Conservation (phyloP, 2,797 vertebrate species). For the Hemitrygon akajei region DNA sequence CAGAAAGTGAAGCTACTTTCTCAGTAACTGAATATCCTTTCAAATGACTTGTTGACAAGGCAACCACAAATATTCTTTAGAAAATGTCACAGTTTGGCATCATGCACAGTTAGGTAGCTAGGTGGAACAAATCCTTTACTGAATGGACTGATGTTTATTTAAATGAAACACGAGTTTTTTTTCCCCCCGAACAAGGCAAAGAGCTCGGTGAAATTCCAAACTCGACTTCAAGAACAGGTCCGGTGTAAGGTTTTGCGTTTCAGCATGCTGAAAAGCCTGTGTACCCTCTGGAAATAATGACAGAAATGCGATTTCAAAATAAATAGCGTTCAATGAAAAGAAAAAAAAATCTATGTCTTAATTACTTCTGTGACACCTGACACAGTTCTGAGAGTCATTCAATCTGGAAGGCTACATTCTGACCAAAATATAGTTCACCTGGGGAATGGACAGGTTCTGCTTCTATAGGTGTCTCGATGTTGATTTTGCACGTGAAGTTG, state of each 20-base stretch:
- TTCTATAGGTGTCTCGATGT: too few species aligned
- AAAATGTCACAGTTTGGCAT: slow-evolving; percentile 27
- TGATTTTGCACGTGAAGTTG: too few species aligned
- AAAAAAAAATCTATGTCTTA: neutral
- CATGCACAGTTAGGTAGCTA: neutral
- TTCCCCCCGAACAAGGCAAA: neutral
- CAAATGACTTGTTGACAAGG: slow-evolving; percentile 31
- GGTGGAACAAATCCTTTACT: slow-evolving; percentile 26
- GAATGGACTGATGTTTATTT: slow-evolving; percentile 17
- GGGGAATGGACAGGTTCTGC: too few species aligned
- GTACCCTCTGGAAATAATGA: neutral
- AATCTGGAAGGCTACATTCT: neutral
- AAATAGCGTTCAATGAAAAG: neutral
- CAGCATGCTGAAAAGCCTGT: neutral
- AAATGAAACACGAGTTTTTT: slow-evolving; percentile 3
- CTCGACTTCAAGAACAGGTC: neutral
- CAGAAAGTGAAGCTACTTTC: slow-evolving; percentile 32
- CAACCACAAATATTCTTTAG: slow-evolving; percentile 16
- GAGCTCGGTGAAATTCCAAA: neutral
- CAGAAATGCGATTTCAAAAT: neutral
- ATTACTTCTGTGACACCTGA: neutral
- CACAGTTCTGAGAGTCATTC: neutral
- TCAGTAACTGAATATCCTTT: slow-evolving; percentile 26
- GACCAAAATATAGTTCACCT: too few species aligned
- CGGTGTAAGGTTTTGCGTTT: neutral